Conservation (phyloP, 2,113 vertebrate species). For the Mola mola region DNA sequence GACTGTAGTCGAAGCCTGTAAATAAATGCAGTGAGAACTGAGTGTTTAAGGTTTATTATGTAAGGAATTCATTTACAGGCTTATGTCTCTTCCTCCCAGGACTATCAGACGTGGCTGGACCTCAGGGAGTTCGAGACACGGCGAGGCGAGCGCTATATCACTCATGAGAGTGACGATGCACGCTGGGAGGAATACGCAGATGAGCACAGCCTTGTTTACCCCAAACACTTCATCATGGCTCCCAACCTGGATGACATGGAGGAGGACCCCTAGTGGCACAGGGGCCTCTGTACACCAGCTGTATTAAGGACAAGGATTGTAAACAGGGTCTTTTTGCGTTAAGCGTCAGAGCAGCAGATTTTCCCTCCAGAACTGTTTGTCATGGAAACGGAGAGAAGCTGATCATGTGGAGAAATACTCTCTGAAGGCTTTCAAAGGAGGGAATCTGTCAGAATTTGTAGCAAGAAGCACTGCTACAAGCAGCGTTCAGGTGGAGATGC, state of each 20-base stretch:
- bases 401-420: constrained; percentile 26
- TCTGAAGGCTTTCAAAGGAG: too few relatives aligned
- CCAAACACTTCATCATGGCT: constrained; percentile 98
- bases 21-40: not conserved
- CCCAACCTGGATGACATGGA: constrained; percentile 98
- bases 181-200: constrained; percentile 95
- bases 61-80: not conserved
- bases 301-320: constrained; percentile 22
- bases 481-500: constrained; percentile 31
- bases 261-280: constrained; percentile 89
- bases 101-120: constrained; percentile 98
- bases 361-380: constrained; percentile 56
- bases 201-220: constrained; percentile 88
- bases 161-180: constrained; percentile 95
- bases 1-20: not conserved
- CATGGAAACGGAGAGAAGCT: constrained; percentile 54
- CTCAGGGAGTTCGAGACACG: constrained; percentile 97
- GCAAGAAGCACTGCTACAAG: constrained; percentile 35
- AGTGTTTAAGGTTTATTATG: not conserved
- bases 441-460: too few relatives aligned
- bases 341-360: constrained; percentile 48
- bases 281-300: constrained; percentile 15
- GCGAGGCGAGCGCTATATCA: constrained; percentile 96
- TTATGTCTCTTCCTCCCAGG: constrained; percentile 73
- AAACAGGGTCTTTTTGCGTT: constrained; percentile 43